Base-by-base conservation (phyloP, 2,888 invertebrate genomes). In the Lumbricus terrestris region DNA sequence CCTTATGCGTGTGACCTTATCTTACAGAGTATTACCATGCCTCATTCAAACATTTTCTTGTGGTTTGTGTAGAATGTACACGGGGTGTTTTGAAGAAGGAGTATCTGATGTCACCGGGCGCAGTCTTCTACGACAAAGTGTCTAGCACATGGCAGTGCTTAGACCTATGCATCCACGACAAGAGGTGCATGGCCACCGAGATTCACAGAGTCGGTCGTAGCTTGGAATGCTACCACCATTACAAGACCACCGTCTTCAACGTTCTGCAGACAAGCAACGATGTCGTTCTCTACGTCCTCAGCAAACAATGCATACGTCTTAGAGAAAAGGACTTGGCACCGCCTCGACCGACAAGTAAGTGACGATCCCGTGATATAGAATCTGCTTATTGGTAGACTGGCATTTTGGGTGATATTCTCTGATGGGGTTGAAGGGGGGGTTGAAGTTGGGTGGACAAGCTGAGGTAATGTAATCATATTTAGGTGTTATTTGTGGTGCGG, bases 91-190 rank as follows among this genome's bases (percentile, higher is more conserved):
- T 69, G 11, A 29, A 69, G 69, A 69, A 69, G 69, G 69, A 69
- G 69, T 69, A n/a, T n/a, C 29, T 69, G 69, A 69, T 3, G 69
- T 8, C 69, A 13, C n/a, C 69, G 1, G 69, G 69, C 5, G 69
- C 69, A n/a, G 69, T 69, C 16, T 69, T 69, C 69, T n/a, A 69
- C 16, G 29, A 4, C 69, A 69, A 69, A n/a, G 69, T 69, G 69
- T 69, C 69, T 69, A 69, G 69, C n/a, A 69, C 69, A n/a, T 69
- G 69, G 69, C 69, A 69, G 69, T 69, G 69, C 69, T 69, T 69
- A n/a, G 69, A 69, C n/a, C n/a, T n/a, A n/a, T 69, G 69, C 11
- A n/a, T 69, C 69, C 69, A 69, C n/a, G n/a, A n/a, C 69, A 69
- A 69, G 69, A 69, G n/a, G 69, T 69, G 69, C n/a, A 69, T 69